Percentiles rank a stretch among this genome's conserved stretches.
Conservation (phyloP, 2,888 invertebrate genomes). For the Mythimna ferrago region DNA sequence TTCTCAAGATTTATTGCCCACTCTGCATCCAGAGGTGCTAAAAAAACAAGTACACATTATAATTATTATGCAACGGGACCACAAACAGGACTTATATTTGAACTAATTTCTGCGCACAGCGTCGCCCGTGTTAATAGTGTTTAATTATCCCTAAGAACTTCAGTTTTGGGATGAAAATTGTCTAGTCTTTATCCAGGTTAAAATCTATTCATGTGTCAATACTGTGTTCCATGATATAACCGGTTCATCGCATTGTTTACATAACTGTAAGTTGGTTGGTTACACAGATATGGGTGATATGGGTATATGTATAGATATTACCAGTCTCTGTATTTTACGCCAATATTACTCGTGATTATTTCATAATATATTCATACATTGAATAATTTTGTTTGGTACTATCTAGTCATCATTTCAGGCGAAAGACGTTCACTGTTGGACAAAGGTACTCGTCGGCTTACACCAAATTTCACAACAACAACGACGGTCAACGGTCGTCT, state of each 20-base stretch:
- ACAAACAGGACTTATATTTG: background rate
- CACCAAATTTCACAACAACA: background rate
- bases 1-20: slow-evolving; percentile 92
- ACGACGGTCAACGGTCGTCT: too few relatives aligned
- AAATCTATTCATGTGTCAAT: background rate
- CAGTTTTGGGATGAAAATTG: background rate
- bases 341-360: background rate
- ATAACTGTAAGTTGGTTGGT: background rate
- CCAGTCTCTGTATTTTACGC: background rate
- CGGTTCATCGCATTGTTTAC: background rate
- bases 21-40: slow-evolving; percentile 84
- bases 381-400: too few relatives aligned
- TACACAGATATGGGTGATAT: too few relatives aligned
- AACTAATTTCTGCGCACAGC: too few relatives aligned
- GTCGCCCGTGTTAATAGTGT: background rate
- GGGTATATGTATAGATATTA: background rate
- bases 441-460: background rate
- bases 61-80: background rate
- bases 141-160: background rate
- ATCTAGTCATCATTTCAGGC: background rate
- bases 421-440: background rate
- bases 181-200: background rate
- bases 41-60: background rate
- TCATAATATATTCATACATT: too few relatives aligned
- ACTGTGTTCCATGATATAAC: background rate